Evolutionary conservation across 2,888 invertebrate genomes (phyloP), one percentile per base, ranked within the genome.

Genomic region (Pimpla rufipes): DNA sequence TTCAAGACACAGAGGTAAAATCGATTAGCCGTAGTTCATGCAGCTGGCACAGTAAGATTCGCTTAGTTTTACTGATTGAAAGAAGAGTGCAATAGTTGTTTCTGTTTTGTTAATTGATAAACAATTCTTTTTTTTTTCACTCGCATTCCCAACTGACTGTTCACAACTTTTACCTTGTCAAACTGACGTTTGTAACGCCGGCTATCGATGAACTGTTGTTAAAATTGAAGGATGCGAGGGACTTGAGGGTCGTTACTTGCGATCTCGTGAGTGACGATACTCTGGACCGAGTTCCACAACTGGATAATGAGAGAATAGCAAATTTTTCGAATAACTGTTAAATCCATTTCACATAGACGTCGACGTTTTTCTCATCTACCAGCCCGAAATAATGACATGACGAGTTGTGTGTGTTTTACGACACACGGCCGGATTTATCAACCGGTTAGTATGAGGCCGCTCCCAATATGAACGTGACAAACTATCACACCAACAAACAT

Each of bases 181-280:
- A 88, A 87, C 79, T 90, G 89, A 89, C 83, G 90, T 83, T 91
- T 83, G 89, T 87, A 35, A 87, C 84, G 86, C 87, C 89, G 85
- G 88, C 86, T 67, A 87, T 88, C 84, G 94, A 92, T 88, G 93
- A 93, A 88, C 93, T 93, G 92, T 93, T 92, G 90, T 94, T 92
- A 93, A 94, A 94, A 93, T 94, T 94, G 94, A 94, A 94, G 90
- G 93, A 93, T 88, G 94, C 93, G 89, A 95, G 93, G 87, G 94
- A 94, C 93, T 94, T 94, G 91, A 95, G 92, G 84, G 94, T 94
- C 87, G 94, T 93, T 87, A 94, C 95, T 93, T 95, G 95, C 87
- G 94, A 93, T 90, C 94, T 94, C 86, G 95, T 94, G 91, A 95
- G 93, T 90, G 94, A 94, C 89, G 94, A 94, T 88, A 94, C 94